Evolutionary conservation across 2,797 vertebrate genomes (phyloP).

Genomic region (Sebastolobus alascanus): DNA sequence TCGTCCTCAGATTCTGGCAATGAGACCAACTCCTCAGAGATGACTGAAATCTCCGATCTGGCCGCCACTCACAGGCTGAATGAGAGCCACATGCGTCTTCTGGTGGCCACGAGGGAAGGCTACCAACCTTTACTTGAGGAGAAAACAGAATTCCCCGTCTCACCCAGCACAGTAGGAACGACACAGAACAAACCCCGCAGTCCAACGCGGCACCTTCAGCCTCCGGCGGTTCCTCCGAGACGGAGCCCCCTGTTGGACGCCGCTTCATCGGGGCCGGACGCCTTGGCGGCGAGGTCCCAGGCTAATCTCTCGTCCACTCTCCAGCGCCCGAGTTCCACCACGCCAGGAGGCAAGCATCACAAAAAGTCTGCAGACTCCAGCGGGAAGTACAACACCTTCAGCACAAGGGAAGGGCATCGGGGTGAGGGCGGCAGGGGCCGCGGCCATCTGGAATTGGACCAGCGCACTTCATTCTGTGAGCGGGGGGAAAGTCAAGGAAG

Average conservation of each 20-base stretch:
- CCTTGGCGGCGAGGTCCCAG: conserved; percentile 87
- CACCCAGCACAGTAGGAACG: conserved; percentile 84
- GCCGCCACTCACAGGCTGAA: conserved; percentile 92
- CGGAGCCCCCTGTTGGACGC: conserved; percentile 89
- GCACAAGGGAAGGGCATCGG: conserved; percentile 89
- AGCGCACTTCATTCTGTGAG: conserved; percentile 91
- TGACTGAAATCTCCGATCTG: conserved; percentile 97
- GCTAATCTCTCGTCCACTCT: conserved; percentile 90
- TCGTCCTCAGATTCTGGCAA: conserved; percentile 99
- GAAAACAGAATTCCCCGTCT: conserved; percentile 93
- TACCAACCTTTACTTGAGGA: conserved; percentile 94
- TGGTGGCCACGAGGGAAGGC: conserved; percentile 93
- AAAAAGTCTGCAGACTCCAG: conserved; percentile 88
- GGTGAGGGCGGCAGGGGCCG: conserved; percentile 56
- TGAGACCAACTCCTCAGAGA: conserved; percentile 99
- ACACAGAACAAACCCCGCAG: conserved; percentile 84
- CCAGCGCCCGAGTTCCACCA: conserved; percentile 88
- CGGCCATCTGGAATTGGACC: conserved; percentile 87
- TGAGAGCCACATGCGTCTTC: conserved; percentile 92
- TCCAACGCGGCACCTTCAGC: conserved; percentile 82
- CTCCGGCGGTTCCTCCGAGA: conserved; percentile 93
- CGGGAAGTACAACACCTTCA: conserved; percentile 91
- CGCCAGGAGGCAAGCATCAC: conserved; percentile 86
- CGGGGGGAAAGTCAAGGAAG: conserved; percentile 86
- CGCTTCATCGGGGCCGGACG: conserved; percentile 87